Percentiles rank a stretch among this genome's conserved stretches.
Conservation (phyloP, 1,140 invertebrate species). For the Frieseomelitta varia region DNA sequence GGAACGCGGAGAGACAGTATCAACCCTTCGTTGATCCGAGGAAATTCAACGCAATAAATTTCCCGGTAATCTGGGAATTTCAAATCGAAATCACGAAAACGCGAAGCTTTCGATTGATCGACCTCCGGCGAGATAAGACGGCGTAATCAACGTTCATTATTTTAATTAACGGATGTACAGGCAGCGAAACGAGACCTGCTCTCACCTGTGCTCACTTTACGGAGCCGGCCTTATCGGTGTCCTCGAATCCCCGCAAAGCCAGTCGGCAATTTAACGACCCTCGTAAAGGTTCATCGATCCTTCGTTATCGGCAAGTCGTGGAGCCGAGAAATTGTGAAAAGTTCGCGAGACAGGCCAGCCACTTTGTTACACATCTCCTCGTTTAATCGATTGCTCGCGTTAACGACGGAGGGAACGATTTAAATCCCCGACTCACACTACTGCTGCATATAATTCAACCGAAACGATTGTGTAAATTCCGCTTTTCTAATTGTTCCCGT, state of each 20-base stretch:
- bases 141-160: constrained; percentile 14
- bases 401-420: neutral
- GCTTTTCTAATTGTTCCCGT: neutral
- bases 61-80: neutral
- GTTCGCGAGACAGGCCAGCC: too few relatives aligned
- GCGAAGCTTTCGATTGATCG: neutral
- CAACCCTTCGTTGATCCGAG: neutral
- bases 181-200: neutral
- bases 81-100: neutral
- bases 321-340: neutral
- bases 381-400: neutral
- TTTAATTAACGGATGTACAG: constrained; percentile 28
- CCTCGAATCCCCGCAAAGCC: neutral
- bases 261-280: neutral
- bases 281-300: constrained; percentile 21
- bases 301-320: neutral
- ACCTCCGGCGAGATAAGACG: neutral
- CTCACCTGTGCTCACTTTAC: neutral
- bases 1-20: too few relatives aligned
- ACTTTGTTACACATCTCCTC: neutral
- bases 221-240: neutral
- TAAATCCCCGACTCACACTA: too few relatives aligned
- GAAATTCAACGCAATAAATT: neutral
- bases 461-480: neutral
- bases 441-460: neutral